Percentiles rank a stretch among this genome's conserved stretches.
These are phyloP conservation scores for Stegophylla sp. DNA, from an alignment of 2,888 invertebrate genomes.

Conservation along the genomic window DNA sequence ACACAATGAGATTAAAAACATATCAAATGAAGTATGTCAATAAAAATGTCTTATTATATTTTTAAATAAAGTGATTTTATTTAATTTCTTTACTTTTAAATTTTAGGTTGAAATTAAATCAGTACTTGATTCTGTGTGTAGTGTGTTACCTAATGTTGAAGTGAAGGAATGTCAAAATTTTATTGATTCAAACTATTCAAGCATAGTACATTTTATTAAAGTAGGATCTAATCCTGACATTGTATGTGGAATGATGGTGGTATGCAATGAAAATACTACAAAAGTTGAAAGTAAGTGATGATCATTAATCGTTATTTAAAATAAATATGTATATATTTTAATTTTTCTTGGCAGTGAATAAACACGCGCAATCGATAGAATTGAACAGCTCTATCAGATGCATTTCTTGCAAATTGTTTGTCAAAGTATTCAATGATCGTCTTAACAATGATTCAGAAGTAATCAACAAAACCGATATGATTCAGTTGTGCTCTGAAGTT, in stretches of 20 bases:
- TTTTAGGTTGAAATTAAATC: constrained; percentile 24
- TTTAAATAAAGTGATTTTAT: too few relatives aligned
- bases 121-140: constrained; percentile 13
- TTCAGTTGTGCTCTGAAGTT: constrained; percentile 20
- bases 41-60: background rate
- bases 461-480: constrained; percentile 2
- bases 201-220: constrained; percentile 17
- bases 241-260: constrained; percentile 28
- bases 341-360: background rate
- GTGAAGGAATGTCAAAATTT: constrained; percentile 33
- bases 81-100: background rate
- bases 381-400: constrained; percentile 34
- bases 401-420: constrained; percentile 54
- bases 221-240: constrained; percentile 30
- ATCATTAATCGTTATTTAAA: too few relatives aligned
- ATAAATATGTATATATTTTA: background rate
- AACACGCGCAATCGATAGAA: background rate
- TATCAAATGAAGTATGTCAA: constrained; percentile 22
- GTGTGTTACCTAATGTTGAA: constrained; percentile 32
- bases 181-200: background rate
- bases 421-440: constrained; percentile 39
- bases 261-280: constrained; percentile 34
- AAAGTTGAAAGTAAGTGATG: background rate
- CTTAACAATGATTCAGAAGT: background rate
- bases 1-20: constrained; percentile 8